Evolutionary conservation across 1,140 invertebrate genomes (phyloP).

Genomic region (Papilio glaucus): DNA sequence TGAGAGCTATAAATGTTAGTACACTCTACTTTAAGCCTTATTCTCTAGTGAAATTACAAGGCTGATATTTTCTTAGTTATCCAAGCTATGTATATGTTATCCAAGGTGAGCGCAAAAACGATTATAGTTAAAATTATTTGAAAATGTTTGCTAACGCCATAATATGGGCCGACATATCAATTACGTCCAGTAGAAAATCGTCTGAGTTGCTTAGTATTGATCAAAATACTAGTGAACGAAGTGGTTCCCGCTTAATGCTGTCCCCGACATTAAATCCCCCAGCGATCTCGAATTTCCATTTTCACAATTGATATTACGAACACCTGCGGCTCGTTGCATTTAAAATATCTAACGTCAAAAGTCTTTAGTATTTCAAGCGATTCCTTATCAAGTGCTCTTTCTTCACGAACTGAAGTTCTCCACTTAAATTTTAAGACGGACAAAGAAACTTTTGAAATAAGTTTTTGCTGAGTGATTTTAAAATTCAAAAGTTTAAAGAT

Average conservation of each 20-base stretch:
- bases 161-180: no score
- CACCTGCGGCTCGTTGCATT: slow-evolving; percentile 18
- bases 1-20: no score
- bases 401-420: slow-evolving; percentile 9
- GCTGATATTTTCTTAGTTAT: no score
- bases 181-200: no score
- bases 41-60: no score
- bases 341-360: slow-evolving; percentile 21
- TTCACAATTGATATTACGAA: slow-evolving; percentile 8
- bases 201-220: background rate
- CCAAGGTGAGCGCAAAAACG: no score
- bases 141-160: no score
- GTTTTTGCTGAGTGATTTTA: slow-evolving; percentile 11
- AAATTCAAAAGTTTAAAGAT: background rate
- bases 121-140: no score
- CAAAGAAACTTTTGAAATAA: slow-evolving; percentile 15
- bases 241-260: background rate
- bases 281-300: slow-evolving; percentile 2
- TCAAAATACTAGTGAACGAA: background rate
- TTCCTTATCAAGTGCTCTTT: slow-evolving; percentile 20
- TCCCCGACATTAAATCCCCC: background rate
- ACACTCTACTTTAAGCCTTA: no score
- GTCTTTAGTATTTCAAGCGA: slow-evolving; percentile 12
- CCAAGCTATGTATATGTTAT: no score
- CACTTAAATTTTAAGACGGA: slow-evolving; percentile 24